Base-by-base conservation (phyloP, 1,140 invertebrate genomes). In the Drosophila willistoni region DNA sequence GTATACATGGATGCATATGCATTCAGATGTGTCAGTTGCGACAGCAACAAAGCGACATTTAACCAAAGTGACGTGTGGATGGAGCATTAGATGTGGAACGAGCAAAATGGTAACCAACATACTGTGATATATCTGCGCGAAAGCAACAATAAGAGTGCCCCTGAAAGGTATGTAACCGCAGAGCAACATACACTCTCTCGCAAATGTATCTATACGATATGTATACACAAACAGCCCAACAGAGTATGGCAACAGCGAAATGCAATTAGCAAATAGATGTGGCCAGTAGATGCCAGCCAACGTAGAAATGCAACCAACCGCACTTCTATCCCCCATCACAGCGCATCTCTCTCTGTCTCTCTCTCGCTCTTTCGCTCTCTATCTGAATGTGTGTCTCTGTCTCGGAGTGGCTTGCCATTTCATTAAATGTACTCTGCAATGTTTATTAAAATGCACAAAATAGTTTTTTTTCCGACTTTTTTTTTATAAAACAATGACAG, bases 191-290 rank as follows among this genome's bases (percentile, higher is more conserved):
- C 73, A 77, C 10, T 59, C 36, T 7, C 36, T 12, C 44, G 1
- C 9, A 29, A 29, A 29, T 29, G 29, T 29, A 29, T 29, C 0
- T 29, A 29, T 29, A 29, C 29, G 29, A 29, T 1, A 29, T 29
- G 29, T 29, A 29, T 7, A 7, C 29, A 6, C 29, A 29, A 29
- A 51, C 44, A 51, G 7, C 64, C 19, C 41, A 25, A 19, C 29
- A 34, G 10, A 39, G 36, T 13, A 39, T 39, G 60, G 63, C 65
- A 86, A 86, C 83, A 79, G 77, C 76, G 67, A 86, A 86, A 86
- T 83, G 83, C 83, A 86, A 86, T 86, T 86, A 86, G 83, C 85
- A 83, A 83, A 86, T 89, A 89, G 72, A 87, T 86, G 83, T 79
- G 83, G 83, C 80, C 67, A 77, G 64, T 39, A 72, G 57, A 19